Conservation (phyloP, 2,113 vertebrate genomes). For the Carassius auratus region DNA sequence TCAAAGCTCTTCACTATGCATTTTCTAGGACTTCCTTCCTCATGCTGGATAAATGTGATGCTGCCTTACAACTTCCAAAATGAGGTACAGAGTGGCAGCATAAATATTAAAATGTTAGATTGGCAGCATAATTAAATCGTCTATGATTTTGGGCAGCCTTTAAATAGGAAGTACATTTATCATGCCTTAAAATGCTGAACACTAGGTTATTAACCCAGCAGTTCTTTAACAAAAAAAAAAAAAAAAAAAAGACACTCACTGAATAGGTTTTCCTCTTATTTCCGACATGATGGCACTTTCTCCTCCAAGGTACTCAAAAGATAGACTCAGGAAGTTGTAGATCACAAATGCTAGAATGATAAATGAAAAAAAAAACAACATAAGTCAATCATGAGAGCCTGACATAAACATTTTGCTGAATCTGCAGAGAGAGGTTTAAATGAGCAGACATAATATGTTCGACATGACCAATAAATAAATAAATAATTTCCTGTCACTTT, state of each 20-base stretch:
- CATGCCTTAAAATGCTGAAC: neutral
- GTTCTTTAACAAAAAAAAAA: neutral
- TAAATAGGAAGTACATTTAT: neutral
- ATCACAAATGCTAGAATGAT: slow-evolving; percentile 89
- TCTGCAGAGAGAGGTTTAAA: slow-evolving; percentile 5
- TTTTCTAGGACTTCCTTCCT: too few species aligned
- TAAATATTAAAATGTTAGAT: too few species aligned
- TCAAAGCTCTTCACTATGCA: too few species aligned
- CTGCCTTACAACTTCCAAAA: neutral
- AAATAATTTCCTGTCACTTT: neutral
- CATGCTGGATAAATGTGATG: neutral
- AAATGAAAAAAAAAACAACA: slow-evolving; percentile 4
- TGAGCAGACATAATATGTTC: neutral
- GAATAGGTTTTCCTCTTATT: slow-evolving; percentile 90
- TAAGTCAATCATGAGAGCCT: neutral
- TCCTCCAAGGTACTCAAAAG: slow-evolving; percentile 95
- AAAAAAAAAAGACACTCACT: slow-evolving; percentile 74
- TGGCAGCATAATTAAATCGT: neutral
- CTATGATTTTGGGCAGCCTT: neutral
- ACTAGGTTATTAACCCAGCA: neutral
- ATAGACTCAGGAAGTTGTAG: slow-evolving; percentile 96
- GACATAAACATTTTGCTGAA: neutral
- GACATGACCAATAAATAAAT: neutral
- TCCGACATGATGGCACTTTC: slow-evolving; percentile 97
- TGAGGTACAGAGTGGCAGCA: neutral